phyloP scores from a whole-genome alignment of 2,113 vertebrate species.

The Misgurnus mizolepis region DNA sequence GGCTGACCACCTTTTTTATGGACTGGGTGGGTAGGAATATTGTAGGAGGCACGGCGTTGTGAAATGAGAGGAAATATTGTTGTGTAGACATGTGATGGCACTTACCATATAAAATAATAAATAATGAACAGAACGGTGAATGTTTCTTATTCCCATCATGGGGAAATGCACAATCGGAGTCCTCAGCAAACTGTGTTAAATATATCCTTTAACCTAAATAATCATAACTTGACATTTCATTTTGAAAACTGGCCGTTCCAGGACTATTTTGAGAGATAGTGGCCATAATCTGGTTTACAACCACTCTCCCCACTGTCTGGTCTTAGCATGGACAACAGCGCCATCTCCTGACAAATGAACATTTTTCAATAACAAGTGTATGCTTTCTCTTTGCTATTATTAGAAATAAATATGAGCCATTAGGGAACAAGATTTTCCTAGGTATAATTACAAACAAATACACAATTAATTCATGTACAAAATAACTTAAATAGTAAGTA shows the following conservation, averaged over 20 bases:
- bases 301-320: neutral
- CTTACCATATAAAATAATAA: neutral
- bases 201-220: conserved; percentile 1
- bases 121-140: neutral
- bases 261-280: neutral
- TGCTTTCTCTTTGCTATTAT: neutral
- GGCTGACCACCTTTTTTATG: conserved; percentile 56
- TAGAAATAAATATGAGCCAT: neutral
- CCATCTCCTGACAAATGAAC: conserved; percentile 65
- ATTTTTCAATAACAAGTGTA: neutral
- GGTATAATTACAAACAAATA: too few species aligned
- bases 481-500: too few species aligned
- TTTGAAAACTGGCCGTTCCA: neutral
- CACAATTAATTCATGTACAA: too few species aligned
- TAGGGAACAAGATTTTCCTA: too few species aligned
- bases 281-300: neutral
- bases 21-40: neutral
- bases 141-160: conserved; percentile 10
- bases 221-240: conserved; percentile 1
- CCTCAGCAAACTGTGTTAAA: neutral
- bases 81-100: neutral
- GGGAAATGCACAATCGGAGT: neutral
- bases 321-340: conserved; percentile 60
- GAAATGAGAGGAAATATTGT: neutral
- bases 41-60: neutral